Evolutionary conservation across 2,888 invertebrate genomes (phyloP), one percentile per base, ranked within the genome.

Genomic region (Brachyopa scutellaris): DNA sequence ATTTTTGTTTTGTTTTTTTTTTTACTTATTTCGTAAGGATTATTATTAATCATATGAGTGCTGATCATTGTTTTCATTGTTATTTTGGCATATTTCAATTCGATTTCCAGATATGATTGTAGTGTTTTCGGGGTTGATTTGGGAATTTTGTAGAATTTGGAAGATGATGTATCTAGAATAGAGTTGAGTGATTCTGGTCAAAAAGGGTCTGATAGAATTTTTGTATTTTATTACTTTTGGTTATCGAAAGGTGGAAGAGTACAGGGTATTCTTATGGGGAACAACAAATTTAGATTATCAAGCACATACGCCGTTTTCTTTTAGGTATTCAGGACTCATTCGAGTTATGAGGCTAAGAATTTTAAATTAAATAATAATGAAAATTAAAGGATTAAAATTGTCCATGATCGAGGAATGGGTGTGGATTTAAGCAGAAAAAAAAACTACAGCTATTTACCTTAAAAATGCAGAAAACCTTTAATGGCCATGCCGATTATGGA

Each of bases 91-190:
- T 66, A 66, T 51, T 40, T 82, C 70, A 66, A 61, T 66, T 77
- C 40, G 72, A 72, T 82, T 77, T 70, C 77, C 82, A 66, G 77
- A 72, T 61, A 77, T 77, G 70, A 77, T 72, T 70, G 82, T 36
- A 53, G 82, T 70, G 61, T 82, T 66, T 55, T 82, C 82, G 66
- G 82, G 55, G 70, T 66, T 66, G 70, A 47, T 77, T 77, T 72
- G 82, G 33, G 77, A 82, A 72, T 82, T 77, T 82, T 82, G 82
- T 55, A 82, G 82, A 72, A 82, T 82, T 82, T 82, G 77, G 55
- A 82, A 82, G 82, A 82, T 82, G 82, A 82, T 82, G 82, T 66
- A 82, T 82, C 82, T 82, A 82, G 70, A 82, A 82, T 82, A 82
- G 72, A 82, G 59, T 77, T 70, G 64, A 76, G 57, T 69, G 42